Evolutionary conservation across 1,140 invertebrate genomes (phyloP), one percentile per base, ranked within the genome.

Genomic region (Reticulitermes speratus): DNA sequence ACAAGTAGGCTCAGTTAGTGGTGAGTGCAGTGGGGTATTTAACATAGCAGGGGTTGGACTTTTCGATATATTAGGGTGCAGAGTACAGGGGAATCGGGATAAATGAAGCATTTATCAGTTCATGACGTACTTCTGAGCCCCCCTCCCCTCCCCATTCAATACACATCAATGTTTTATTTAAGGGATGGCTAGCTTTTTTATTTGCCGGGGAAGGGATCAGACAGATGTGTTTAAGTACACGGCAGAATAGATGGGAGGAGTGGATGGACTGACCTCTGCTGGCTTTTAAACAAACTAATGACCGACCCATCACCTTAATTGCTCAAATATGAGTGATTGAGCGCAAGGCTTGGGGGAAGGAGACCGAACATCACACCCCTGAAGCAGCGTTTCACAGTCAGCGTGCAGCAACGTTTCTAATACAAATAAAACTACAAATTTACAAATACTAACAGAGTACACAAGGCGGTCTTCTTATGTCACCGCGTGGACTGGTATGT

Each of bases 221-320:
- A 75, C 65, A 75, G 65, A 75, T 75, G 65, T 25, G 14, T 75
- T 75, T 75, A 75, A 75, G 65, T 75, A 75, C 52, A 55, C 52
- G 19, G 52, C 52, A 55, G 19, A 55, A 55, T 75, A 30, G 65
- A 75, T 75, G 65, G 65, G 65, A 75, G 65, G 65, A 65, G 65
- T 75, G 65, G 5, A 25, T 6, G 65, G 65, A 30, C n/a, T 75
- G n/a, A 75, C 65, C 65, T 75, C 25, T 75, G 65, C 65, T 75
- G 65, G 65, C 65, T 75, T 75, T 75, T 75, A 75, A 75, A 75
- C 65, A 75, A 75, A 75, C 65, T 75, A 75, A 75, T 75, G 65
- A 25, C 65, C 65, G n/a, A 75, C 65, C 65, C 65, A 75, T 75
- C 65, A 75, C n/a, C 25, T 75, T 75, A 75, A 75, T 75, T 75